phyloP scores from a whole-genome alignment of 2,888 invertebrate genomes.

The Napeogenes inachia region DNA sequence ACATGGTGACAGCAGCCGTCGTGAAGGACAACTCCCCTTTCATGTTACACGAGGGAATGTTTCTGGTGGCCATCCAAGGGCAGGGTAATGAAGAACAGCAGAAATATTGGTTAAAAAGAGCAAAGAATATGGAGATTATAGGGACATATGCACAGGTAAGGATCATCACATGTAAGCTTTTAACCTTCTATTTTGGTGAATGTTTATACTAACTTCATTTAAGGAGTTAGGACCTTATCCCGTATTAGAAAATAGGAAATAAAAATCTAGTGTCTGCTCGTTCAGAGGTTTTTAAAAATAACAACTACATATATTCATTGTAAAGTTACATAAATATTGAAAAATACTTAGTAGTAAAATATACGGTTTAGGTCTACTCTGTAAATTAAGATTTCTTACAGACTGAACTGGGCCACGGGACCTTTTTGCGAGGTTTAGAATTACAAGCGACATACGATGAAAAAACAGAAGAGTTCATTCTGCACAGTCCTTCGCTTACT shows the following conservation, averaged over 20 bases:
- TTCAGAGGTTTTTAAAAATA: too few species aligned
- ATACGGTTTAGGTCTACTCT: too few species aligned
- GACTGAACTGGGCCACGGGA: constrained; percentile 97
- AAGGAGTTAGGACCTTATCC: too few species aligned
- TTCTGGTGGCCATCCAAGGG: constrained; percentile 89
- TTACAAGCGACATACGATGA: constrained; percentile 94
- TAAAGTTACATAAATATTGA: too few species aligned
- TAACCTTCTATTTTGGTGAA: too few species aligned
- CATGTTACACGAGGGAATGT: constrained; percentile 91
- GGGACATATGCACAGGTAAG: constrained; percentile 94
- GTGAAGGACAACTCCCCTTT: constrained; percentile 83
- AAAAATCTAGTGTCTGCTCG: too few species aligned
- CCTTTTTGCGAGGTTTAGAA: constrained; percentile 93
- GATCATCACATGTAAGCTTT: too few species aligned
- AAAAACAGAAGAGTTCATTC: constrained; percentile 87
- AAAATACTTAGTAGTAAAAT: too few species aligned
- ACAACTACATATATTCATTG: too few species aligned
- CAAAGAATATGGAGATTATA: constrained; percentile 87
- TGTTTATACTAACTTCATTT: too few species aligned
- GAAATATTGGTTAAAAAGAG: constrained; percentile 88
- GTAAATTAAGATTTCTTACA: constrained; percentile 46
- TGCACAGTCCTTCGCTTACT: constrained; percentile 91
- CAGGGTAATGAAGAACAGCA: constrained; percentile 91
- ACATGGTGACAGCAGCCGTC: constrained; percentile 79
- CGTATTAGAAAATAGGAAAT: too few species aligned